A percentile compares a stretch with the other conserved stretches of the same genome.
Evolutionary conservation across 2,797 vertebrate species (phyloP).

Genomic region (Tachyglossus aculeatus): DNA sequence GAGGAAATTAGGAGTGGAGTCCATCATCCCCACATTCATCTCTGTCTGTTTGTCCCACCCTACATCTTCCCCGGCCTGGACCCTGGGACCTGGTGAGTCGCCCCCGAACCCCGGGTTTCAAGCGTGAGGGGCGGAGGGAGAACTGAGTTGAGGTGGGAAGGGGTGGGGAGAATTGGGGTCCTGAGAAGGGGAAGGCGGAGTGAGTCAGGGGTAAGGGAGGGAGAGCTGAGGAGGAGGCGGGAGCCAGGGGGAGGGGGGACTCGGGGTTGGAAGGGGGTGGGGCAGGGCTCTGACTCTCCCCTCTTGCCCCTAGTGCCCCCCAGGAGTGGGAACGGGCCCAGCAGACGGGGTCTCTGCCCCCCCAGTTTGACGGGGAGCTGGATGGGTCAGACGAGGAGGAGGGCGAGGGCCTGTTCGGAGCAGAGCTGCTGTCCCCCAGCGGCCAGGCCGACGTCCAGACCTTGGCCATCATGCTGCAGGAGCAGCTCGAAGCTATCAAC

Average conservation of each 20-base stretch:
- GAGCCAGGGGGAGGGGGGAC: background rate
- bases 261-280: background rate
- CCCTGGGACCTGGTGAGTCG: conserved; percentile 40
- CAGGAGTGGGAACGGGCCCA: conserved; percentile 82
- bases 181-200: background rate
- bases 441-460: conserved; percentile 90
- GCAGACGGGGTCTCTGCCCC: conserved; percentile 74
- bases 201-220: background rate
- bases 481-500: conserved; percentile 90
- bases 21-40: background rate
- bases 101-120: background rate
- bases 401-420: conserved; percentile 68
- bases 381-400: conserved; percentile 75
- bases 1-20: background rate
- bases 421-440: conserved; percentile 84
- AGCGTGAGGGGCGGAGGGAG: background rate
- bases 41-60: background rate
- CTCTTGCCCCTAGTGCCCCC: background rate
- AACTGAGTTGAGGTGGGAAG: background rate
- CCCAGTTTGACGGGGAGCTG: conserved; percentile 80
- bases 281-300: background rate
- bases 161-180: background rate
- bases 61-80: background rate
- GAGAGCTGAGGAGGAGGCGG: background rate
- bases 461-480: conserved; percentile 89